A percentile compares a stretch with the other conserved stretches of the same genome.
Conservation (phyloP, 1,140 invertebrate species). For the Drosophila micromelanica region DNA sequence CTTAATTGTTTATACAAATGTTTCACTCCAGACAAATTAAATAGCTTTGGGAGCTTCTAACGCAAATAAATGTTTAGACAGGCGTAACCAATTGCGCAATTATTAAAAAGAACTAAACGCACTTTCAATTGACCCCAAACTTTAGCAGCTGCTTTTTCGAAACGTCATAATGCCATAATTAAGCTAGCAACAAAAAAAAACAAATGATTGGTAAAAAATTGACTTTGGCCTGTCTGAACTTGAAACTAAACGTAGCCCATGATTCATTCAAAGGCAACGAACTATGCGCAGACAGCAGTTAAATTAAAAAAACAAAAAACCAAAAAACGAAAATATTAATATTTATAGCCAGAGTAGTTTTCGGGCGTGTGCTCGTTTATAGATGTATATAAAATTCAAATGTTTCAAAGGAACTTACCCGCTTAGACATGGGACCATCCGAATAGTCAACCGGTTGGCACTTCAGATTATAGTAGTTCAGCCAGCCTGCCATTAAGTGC, state of each 20-base stretch:
- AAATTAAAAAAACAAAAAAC: conserved; percentile 21
- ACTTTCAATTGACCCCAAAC: conserved; percentile 29
- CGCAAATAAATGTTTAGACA: conserved; percentile 45
- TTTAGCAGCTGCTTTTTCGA: conserved; percentile 33
- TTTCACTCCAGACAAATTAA: conserved; percentile 28
- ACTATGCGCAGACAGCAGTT: conserved; percentile 42
- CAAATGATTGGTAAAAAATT: conserved; percentile 51
- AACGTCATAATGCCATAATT: conserved; percentile 48
- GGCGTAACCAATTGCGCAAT: conserved; percentile 57
- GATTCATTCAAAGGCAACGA: conserved; percentile 69
- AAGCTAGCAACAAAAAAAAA: conserved; percentile 10
- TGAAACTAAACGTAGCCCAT: conserved; percentile 32
- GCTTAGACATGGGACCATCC: conserved; percentile 90
- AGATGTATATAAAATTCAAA: background rate
- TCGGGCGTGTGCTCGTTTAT: conserved; percentile 2
- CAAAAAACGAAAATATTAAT: background rate
- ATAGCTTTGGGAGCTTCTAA: conserved; percentile 25
- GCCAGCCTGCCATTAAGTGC: conserved; percentile 94
- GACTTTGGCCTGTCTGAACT: conserved; percentile 31
- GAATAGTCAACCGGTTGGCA: conserved; percentile 98
- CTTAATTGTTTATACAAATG: conserved; percentile 60
- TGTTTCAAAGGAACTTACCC: conserved; percentile 89
- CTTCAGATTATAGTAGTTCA: conserved; percentile 94
- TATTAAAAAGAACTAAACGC: conserved; percentile 44
- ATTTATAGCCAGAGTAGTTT: background rate